These are phyloP conservation scores for Chrysotoxum bicinctum DNA, from an alignment of 2,888 invertebrate genomes.

Conservation along the genomic window DNA sequence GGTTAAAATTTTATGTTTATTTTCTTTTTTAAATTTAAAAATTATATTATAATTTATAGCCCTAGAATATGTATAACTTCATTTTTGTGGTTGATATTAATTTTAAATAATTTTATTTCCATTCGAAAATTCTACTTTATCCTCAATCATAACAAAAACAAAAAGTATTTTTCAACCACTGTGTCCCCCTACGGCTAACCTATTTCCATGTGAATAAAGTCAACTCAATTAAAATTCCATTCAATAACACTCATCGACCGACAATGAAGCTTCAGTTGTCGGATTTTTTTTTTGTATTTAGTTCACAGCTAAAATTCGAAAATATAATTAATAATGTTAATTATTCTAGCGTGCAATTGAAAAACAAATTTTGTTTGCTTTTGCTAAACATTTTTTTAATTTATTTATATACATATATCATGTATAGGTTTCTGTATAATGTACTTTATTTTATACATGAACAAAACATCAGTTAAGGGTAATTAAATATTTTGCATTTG, in stretches of 20 bases:
- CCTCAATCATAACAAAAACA: not conserved
- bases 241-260: slow-evolving; percentile 51
- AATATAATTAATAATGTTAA: slow-evolving; percentile 66
- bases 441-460: not conserved
- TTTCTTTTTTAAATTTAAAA: not conserved
- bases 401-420: not conserved
- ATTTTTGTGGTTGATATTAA: not conserved
- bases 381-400: slow-evolving; percentile 17
- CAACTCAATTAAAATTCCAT: slow-evolving; percentile 55
- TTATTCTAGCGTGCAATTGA: slow-evolving; percentile 55
- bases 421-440: not conserved
- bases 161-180: not conserved
- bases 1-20: too few species aligned
- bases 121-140: not conserved
- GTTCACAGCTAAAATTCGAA: slow-evolving; percentile 25
- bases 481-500: slow-evolving; percentile 60
- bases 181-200: not conserved
- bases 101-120: not conserved
- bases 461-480: slow-evolving; percentile 34
- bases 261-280: slow-evolving; percentile 26
- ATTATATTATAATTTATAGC: not conserved
- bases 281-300: slow-evolving; percentile 13
- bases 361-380: slow-evolving; percentile 59
- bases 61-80: not conserved
- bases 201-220: slow-evolving; percentile 1